Percentiles rank a stretch among this genome's conserved stretches.
Evolutionary conservation across 2,797 vertebrate genomes (phyloP).

Genomic region (Melanotaenia trifasciata): DNA sequence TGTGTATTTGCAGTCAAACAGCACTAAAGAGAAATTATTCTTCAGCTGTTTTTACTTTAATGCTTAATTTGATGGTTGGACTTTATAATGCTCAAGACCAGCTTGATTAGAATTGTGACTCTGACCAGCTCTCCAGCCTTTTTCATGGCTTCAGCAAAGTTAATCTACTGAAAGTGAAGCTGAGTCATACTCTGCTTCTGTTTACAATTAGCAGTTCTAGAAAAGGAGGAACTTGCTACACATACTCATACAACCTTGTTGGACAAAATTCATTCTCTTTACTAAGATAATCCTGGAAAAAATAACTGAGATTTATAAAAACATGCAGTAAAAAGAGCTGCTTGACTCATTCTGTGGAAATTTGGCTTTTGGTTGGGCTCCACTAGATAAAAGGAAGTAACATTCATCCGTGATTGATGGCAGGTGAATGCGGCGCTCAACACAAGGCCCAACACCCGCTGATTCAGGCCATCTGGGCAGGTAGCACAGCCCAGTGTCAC

Average conservation of each 20-base stretch:
- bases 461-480: conserved; percentile 68
- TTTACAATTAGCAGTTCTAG: conserved; percentile 4
- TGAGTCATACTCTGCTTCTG: conserved; percentile 40
- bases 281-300: background rate
- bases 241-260: background rate
- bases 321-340: conserved; percentile 11
- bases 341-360: conserved; percentile 18
- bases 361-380: conserved; percentile 29
- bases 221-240: background rate
- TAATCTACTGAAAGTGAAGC: conserved; percentile 29
- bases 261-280: conserved; percentile 29
- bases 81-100: conserved; percentile 25
- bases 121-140: conserved; percentile 12
- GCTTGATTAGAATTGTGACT: conserved; percentile 32
- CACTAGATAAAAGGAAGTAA: conserved; percentile 35
- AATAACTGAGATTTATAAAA: background rate
- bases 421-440: conserved; percentile 22
- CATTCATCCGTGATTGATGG: conserved; percentile 64
- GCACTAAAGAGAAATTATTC: conserved; percentile 18
- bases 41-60: conserved; percentile 5
- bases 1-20: conserved; percentile 22
- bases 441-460: conserved; percentile 26
- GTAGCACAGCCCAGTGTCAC: conserved; percentile 28
- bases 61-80: conserved; percentile 2
- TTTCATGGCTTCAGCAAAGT: conserved; percentile 38